These are phyloP conservation scores for Mesorhabditis spiculigera DNA, from an alignment of 2,888 invertebrate species.

Conservation along the genomic window DNA sequence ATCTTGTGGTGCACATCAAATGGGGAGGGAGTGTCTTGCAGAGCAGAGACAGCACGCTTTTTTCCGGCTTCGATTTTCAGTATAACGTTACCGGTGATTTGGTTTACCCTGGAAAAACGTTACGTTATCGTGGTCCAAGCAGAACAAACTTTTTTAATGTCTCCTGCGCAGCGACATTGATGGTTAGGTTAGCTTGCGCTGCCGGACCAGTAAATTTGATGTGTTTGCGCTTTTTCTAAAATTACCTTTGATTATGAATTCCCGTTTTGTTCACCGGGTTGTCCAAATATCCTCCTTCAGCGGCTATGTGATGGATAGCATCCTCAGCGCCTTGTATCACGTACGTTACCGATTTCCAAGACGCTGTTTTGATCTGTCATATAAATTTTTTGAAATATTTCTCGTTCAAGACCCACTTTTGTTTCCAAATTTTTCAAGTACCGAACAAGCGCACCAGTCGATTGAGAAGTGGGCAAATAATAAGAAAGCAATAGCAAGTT, in stretches of 20 bases:
- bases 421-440: neutral
- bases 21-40: neutral
- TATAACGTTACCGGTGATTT: neutral
- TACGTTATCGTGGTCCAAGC: neutral
- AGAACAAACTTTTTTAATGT: conserved; percentile 3
- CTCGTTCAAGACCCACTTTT: neutral
- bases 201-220: neutral
- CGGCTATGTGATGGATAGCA: neutral
- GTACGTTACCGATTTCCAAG: neutral
- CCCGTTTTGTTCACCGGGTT: neutral
- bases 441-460: neutral
- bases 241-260: no score
- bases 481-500: neutral
- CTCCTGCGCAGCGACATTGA: neutral
- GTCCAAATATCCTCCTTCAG: conserved; percentile 1
- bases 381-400: neutral
- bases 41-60: neutral
- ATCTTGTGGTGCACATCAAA: neutral
- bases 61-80: neutral
- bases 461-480: neutral
- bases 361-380: neutral
- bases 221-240: neutral
- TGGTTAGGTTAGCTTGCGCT: neutral
- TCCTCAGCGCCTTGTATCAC: neutral
- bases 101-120: neutral